A percentile compares a stretch with the other conserved stretches of the same genome.
These are phyloP conservation scores for Phylloscopus trochilus DNA, from an alignment of 2,113 vertebrate genomes.

Conservation along the genomic window DNA sequence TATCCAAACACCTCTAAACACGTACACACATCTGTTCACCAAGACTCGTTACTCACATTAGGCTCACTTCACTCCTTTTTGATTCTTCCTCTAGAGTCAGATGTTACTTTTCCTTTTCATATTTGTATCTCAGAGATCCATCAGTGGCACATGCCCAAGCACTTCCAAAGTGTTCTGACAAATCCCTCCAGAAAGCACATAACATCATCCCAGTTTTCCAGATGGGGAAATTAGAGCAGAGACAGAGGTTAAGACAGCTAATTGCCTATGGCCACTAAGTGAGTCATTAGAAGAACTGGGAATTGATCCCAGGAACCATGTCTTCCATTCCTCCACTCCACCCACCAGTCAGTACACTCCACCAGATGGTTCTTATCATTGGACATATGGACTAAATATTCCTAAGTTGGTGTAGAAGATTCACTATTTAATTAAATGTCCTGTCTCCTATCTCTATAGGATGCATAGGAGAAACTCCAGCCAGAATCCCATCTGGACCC, in stretches of 20 bases:
- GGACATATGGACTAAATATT: conserved; percentile 62
- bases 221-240: conserved; percentile 51
- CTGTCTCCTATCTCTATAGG: conserved; percentile 7
- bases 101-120: conserved; percentile 11
- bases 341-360: conserved; percentile 36
- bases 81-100: neutral
- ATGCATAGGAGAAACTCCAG: neutral
- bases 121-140: neutral
- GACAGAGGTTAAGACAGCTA: conserved; percentile 48
- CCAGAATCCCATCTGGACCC: conserved; percentile 39
- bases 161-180: conserved; percentile 3
- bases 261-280: conserved; percentile 39
- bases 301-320: conserved; percentile 39
- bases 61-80: neutral
- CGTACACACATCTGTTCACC: neutral
- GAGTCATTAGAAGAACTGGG: conserved; percentile 49
- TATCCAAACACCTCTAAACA: neutral
- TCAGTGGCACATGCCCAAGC: conserved; percentile 3
- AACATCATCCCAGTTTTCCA: conserved; percentile 46
- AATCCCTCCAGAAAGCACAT: conserved; percentile 22
- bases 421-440: conserved; percentile 49
- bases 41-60: neutral
- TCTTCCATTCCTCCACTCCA: conserved; percentile 47
- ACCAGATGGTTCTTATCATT: conserved; percentile 60
- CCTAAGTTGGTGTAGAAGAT: conserved; percentile 25